phyloP scores from a whole-genome alignment of 2,888 invertebrate genomes.

The Macrophya annulata region DNA sequence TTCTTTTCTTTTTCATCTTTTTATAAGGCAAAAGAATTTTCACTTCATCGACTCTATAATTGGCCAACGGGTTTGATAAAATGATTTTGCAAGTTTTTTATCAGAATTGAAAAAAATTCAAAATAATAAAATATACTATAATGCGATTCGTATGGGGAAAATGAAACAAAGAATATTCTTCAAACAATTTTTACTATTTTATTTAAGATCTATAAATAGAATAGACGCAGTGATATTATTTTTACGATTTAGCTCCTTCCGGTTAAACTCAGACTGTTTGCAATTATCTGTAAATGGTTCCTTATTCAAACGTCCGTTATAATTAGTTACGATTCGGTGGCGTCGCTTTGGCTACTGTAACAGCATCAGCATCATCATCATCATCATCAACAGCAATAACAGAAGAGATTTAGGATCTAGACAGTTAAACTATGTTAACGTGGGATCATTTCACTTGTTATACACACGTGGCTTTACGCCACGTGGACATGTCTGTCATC shows the following conservation, averaged over 20 bases:
- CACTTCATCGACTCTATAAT: too few species aligned
- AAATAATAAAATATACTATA: too few species aligned
- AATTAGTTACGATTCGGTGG: slow-evolving; percentile 48
- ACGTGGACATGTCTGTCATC: slow-evolving; percentile 33
- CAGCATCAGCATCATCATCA: not conserved
- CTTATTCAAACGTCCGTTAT: slow-evolving; percentile 34
- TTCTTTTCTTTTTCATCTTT: not conserved
- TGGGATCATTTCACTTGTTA: slow-evolving; percentile 43
- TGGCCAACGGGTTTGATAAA: too few species aligned
- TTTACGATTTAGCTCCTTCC: slow-evolving; percentile 24
- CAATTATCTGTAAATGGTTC: slow-evolving; percentile 46
- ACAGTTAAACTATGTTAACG: slow-evolving; percentile 27
- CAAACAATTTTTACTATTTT: not conserved
- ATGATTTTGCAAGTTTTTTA: not conserved
- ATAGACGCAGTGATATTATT: not conserved
- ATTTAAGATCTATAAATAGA: not conserved
- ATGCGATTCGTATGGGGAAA: not conserved
- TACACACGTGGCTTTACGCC: slow-evolving; percentile 24
- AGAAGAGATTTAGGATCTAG: not conserved
- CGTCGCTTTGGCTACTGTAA: slow-evolving; percentile 21
- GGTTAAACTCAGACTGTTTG: slow-evolving; percentile 17
- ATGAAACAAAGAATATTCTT: not conserved
- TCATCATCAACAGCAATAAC: not conserved
- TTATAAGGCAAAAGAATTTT: too few species aligned
- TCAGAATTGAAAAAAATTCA: not conserved